These are phyloP conservation scores for Apodemia mormo DNA, from an alignment of 2,888 invertebrate species.

Conservation along the genomic window DNA sequence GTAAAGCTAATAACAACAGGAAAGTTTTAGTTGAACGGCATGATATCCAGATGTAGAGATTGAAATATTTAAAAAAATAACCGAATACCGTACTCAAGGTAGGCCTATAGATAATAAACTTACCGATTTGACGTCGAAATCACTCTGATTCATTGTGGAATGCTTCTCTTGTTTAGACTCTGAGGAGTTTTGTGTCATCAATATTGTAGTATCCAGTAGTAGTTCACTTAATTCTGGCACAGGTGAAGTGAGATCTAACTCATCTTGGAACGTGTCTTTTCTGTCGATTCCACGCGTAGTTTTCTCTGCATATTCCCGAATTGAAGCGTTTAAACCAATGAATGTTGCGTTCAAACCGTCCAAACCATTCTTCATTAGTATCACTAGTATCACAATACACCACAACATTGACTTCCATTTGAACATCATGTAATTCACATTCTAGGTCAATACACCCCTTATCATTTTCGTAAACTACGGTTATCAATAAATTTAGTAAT, in stretches of 20 bases:
- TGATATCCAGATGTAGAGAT: no score
- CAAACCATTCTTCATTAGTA: conserved; percentile 41
- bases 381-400: conserved; percentile 44
- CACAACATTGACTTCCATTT: conserved; percentile 47
- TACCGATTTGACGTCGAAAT: neutral
- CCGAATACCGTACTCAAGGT: neutral
- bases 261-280: neutral
- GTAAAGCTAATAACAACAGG: no score
- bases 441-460: conserved; percentile 1
- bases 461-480: neutral
- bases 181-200: neutral
- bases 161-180: neutral
- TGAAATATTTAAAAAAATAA: no score
- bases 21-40: no score
- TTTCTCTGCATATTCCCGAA: conserved; percentile 48
- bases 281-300: conserved; percentile 20
- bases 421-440: conserved; percentile 39
- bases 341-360: conserved; percentile 43
- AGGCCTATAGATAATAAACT: neutral
- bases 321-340: conserved; percentile 45
- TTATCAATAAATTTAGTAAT: neutral
- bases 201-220: neutral
- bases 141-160: neutral
- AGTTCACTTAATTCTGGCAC: neutral
- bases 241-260: neutral